Base-by-base conservation (phyloP, 2,797 vertebrate genomes). In the Artibeus lituratus region DNA sequence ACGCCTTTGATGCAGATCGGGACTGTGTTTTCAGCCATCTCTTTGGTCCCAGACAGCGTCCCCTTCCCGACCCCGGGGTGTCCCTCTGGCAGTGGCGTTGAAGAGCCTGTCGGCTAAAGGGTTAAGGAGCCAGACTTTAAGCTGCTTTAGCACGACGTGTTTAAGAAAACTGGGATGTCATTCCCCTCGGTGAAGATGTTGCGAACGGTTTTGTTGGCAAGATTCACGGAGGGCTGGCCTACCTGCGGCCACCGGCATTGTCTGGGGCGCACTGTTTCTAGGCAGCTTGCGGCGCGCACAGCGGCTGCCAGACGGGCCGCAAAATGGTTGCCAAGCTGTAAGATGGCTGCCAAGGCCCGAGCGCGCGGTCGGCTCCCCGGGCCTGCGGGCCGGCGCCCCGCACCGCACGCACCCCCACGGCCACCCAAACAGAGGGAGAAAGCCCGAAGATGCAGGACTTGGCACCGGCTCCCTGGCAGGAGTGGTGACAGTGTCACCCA, bases 321-420 rank as follows among this genome's bases (percentile, higher is more conserved):
- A 99, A 99, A 99, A 99, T 99, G 99, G 99, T 99, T 99, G 99
- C 99, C 99, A 99, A 98, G 98, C 99, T 98, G 99, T 99, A 99
- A 99, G 99, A 99, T 99, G 99, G 99, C 99, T 99, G 99, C 99
- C 99, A 99, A 99, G 98, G 98, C 98, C 98, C 98, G 97, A 98
- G 65, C 39, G 65, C 70, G 14, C 35, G 22, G 37, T 3, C 97
- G 97, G 98, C 98, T 98, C 98, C 96, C 95, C 97, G 95, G 97
- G 96, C 96, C 98, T 96, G 96, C 96, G 97, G 98, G 92, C 91
- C 84, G 97, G 69, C 90, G 95, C 95, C 44, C 42, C 77, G 87
- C 69, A 24, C 73, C 18, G 44, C 84, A 26, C 37, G 11, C 24
- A 6, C 39, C 81, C 44, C 59, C 65, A 10, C 83, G 35, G 19